Conservation (phyloP, 2,888 invertebrate genomes). For the Thalpophila matura region DNA sequence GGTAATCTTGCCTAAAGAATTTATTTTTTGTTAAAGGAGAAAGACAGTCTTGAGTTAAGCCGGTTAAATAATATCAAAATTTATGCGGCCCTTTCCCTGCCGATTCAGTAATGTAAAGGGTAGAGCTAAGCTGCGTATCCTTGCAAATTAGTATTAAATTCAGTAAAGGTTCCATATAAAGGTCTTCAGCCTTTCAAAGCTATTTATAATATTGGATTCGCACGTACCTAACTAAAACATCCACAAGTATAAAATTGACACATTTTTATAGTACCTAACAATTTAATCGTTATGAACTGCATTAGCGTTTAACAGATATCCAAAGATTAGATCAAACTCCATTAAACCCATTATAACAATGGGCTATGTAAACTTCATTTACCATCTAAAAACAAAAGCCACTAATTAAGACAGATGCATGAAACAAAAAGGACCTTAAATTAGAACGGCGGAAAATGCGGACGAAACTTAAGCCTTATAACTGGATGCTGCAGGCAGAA, state of each 20-base stretch:
- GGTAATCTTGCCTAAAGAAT: constrained; percentile 51
- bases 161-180: constrained; percentile 39
- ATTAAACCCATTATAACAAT: not conserved
- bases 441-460: constrained; percentile 12
- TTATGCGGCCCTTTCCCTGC: constrained; percentile 46
- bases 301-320: too few relatives aligned
- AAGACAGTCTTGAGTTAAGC: constrained; percentile 33
- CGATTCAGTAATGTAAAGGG: constrained; percentile 50
- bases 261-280: too few relatives aligned
- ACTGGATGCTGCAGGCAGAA: constrained; percentile 28
- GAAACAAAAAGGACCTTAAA: constrained; percentile 6
- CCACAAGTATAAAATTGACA: not conserved
- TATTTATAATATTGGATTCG: constrained; percentile 11
- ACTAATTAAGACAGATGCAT: constrained; percentile 6
- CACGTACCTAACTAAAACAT: constrained; percentile 18
- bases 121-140: constrained; percentile 36
- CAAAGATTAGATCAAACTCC: too few relatives aligned
- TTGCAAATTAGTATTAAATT: constrained; percentile 52
- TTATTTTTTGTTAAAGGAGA: constrained; percentile 46
- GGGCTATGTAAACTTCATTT: not conserved
- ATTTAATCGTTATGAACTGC: not conserved
- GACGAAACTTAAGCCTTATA: constrained; percentile 17
- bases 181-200: constrained; percentile 15
- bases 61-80: constrained; percentile 49
- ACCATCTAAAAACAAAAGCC: not conserved